Base-by-base conservation (phyloP, 2,888 invertebrate genomes). In the Drymonia ruficornis region DNA sequence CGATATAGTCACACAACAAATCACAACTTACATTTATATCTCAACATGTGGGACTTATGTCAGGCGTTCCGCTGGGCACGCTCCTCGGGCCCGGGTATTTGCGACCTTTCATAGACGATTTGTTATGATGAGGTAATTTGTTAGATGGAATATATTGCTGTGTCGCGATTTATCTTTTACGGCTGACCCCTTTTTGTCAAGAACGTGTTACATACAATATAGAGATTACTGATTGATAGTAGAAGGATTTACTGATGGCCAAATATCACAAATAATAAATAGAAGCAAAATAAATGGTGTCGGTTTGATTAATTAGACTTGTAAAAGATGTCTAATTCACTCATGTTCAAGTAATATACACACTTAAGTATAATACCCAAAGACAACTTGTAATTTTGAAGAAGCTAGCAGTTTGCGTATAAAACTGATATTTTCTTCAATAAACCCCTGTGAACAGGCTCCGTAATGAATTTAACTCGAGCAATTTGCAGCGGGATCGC, bases 391-490 rank as follows among this genome's bases (percentile, higher is more conserved):
- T 16, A 40, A 16, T 40, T 16, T 40, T 16, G 5, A 38, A 38
- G 15, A n/a, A 38, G 15, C 7, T 7, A 1, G 38, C n/a, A n/a
- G n/a, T n/a, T 11, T 5, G 7, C n/a, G 38, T 38, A 2, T 38
- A 4, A 7, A 15, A 2, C n/a, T 38, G 15, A 40, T 43, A 23
- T 43, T 13, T 43, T 43, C 12, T 43, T 18, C 8, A 18, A 18
- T 42, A 42, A 18, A 42, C n/a, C 18, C 9, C 18, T 42, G 9
- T 38, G 18, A 11, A 38, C 18, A 16, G n/a, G 19, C 34, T 31
- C 31, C 44, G 16, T 65, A 59, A 68, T 68, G 44, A 61, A 71
- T 57, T 67, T 64, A 65, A 51, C 19, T 56, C 50, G 31, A 59
- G 65, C 56, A 68, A 68, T 67, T 67, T 71, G 47, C 50, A 28